phyloP scores from a whole-genome alignment of 2,113 vertebrate genomes.

The Lamprotornis superbus region DNA sequence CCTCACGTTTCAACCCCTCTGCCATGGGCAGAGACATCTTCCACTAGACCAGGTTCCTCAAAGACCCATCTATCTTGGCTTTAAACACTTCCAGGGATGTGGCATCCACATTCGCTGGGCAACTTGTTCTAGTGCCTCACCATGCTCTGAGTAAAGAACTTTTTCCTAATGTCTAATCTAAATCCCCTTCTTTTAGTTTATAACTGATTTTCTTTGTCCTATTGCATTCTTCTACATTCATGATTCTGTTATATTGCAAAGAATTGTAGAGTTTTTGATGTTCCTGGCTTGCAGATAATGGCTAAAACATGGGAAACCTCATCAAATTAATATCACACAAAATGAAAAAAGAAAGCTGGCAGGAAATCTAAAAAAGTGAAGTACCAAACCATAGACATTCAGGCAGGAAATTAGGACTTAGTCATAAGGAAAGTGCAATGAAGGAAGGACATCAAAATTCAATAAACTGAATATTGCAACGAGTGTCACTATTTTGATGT shows the following conservation, averaged over 20 bases:
- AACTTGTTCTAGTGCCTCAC: not conserved
- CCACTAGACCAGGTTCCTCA: not conserved
- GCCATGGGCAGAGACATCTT: not conserved
- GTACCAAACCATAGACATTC: not conserved
- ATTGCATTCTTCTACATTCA: not conserved
- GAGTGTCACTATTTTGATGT: not conserved
- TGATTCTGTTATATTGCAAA: not conserved
- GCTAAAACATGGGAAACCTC: not conserved
- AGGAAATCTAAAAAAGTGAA: not conserved
- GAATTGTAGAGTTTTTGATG: fast-evolving
- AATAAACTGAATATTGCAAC: not conserved
- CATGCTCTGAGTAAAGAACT: not conserved
- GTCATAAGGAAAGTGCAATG: not conserved
- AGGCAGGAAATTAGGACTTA: not conserved
- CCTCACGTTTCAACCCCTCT: not conserved
- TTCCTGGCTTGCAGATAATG: not conserved
- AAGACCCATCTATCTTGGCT: not conserved
- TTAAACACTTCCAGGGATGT: not conserved
- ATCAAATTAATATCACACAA: not conserved
- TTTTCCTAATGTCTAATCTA: not conserved
- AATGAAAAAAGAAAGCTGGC: not conserved
- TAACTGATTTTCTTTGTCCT: not conserved
- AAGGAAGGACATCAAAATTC: not conserved
- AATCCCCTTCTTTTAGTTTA: not conserved
- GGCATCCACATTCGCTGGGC: not conserved